These are phyloP conservation scores for Thecophora atra DNA, from an alignment of 2,888 invertebrate genomes.

Conservation along the genomic window DNA sequence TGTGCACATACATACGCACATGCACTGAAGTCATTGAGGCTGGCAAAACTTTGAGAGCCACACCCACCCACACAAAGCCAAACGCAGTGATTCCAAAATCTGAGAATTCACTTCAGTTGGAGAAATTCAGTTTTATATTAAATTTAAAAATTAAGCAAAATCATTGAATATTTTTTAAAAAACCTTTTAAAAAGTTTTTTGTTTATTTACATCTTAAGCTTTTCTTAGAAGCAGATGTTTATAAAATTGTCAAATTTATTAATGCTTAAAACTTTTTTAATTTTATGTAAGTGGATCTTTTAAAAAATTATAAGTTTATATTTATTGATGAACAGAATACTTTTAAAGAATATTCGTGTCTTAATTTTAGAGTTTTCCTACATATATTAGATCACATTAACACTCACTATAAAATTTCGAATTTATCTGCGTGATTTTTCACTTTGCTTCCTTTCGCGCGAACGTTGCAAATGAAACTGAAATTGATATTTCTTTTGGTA, in stretches of 20 bases:
- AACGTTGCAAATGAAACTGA: constrained; percentile 60
- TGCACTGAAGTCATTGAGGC: not conserved
- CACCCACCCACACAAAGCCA: constrained; percentile 26
- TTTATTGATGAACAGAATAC: too few species aligned
- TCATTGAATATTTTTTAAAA: not conserved
- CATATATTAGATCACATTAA: constrained; percentile 5
- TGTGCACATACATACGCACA: not conserved
- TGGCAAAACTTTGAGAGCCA: constrained; percentile 26
- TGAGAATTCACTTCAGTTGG: constrained; percentile 1
- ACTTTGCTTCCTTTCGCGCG: constrained; percentile 49
- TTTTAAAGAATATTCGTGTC: constrained; percentile 14
- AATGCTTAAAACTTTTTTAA: not conserved
- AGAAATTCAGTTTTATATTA: constrained; percentile 18
- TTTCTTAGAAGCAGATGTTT: not conserved
- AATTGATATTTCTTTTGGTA: constrained; percentile 47
- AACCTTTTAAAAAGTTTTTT: not conserved
- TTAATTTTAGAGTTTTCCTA: constrained; percentile 17
- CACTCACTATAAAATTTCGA: constrained; percentile 35
- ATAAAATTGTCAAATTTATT: too few species aligned
- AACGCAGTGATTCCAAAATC: constrained; percentile 19
- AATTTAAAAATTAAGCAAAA: constrained; percentile 17
- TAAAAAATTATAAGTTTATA: too few species aligned
- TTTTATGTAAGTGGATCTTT: not conserved
- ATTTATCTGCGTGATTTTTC: constrained; percentile 19
- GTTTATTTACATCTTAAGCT: not conserved